Percentiles rank a stretch among this genome's conserved stretches.
Evolutionary conservation across 2,113 vertebrate species (phyloP).

Genomic region (Lepus timidus): DNA sequence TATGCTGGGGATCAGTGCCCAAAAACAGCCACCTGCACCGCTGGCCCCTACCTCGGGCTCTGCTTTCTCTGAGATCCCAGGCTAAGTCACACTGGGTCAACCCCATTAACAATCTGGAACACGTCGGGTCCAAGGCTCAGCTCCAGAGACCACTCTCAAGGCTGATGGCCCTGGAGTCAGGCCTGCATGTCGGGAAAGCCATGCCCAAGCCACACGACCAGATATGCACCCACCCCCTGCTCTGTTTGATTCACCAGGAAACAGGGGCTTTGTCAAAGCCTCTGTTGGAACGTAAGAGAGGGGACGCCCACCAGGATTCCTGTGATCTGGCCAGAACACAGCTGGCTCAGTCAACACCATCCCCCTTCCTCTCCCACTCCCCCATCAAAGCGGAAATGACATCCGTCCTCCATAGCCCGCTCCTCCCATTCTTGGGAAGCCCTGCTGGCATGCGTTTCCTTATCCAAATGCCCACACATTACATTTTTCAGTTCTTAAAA

Average conservation of each 20-base stretch:
- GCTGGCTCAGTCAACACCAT: not conserved
- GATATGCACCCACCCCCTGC: not conserved
- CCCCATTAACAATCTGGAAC: not conserved
- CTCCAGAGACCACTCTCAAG: conserved; percentile 23
- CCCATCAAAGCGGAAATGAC: not conserved
- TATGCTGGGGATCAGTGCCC: not conserved
- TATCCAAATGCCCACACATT: not conserved
- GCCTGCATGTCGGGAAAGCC: not conserved
- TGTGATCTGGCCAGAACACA: not conserved
- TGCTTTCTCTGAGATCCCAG: not conserved
- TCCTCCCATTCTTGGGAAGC: conserved; percentile 1
- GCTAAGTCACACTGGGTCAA: not conserved
- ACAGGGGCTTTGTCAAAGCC: not conserved
- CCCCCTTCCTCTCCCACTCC: not conserved
- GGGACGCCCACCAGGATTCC: not conserved
- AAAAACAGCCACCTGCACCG: not conserved
- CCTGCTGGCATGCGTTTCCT: not conserved
- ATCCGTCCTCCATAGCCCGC: not conserved
- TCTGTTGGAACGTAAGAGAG: not conserved
- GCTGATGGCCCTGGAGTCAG: not conserved
- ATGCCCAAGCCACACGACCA: not conserved
- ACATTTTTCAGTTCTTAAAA: too few relatives aligned
- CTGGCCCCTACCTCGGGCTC: not conserved
- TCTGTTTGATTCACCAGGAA: conserved; percentile 7
- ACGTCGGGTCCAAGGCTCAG: not conserved